Percentiles rank a stretch among this genome's conserved stretches.
Evolutionary conservation across 2,113 vertebrate species (phyloP).

Genomic region (Nycticorax nycticorax): DNA sequence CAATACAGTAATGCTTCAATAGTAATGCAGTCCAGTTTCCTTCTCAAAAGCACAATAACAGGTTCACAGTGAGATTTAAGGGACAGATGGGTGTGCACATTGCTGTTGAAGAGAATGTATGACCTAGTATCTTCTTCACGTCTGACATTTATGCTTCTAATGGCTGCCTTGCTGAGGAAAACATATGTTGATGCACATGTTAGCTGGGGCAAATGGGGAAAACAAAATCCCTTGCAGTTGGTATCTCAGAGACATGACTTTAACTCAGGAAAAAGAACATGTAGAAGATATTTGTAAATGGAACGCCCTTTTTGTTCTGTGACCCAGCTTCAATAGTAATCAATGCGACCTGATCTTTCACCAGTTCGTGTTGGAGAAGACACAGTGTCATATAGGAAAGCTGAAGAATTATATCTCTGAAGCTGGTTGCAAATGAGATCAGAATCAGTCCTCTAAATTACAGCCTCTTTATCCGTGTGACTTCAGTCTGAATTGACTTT

Average conservation of each 20-base stretch:
- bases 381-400: background rate
- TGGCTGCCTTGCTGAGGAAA: background rate
- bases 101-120: background rate
- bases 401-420: background rate
- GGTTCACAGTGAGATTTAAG: background rate
- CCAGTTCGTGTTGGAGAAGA: background rate
- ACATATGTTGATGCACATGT: background rate
- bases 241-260: background rate
- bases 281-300: background rate
- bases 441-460: background rate
- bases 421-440: background rate
- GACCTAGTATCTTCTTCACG: background rate
- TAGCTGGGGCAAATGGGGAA: background rate
- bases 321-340: background rate
- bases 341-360: background rate
- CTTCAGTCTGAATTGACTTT: conserved; percentile 10
- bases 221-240: background rate
- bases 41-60: background rate
- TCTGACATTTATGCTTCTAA: background rate
- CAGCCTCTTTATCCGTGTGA: background rate
- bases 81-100: background rate
- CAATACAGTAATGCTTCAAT: background rate
- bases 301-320: background rate
- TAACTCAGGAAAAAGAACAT: background rate
- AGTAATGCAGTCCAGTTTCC: background rate